Evolutionary conservation across 2,797 vertebrate species (phyloP).

Genomic region (Melanotaenia parkinsoni): DNA sequence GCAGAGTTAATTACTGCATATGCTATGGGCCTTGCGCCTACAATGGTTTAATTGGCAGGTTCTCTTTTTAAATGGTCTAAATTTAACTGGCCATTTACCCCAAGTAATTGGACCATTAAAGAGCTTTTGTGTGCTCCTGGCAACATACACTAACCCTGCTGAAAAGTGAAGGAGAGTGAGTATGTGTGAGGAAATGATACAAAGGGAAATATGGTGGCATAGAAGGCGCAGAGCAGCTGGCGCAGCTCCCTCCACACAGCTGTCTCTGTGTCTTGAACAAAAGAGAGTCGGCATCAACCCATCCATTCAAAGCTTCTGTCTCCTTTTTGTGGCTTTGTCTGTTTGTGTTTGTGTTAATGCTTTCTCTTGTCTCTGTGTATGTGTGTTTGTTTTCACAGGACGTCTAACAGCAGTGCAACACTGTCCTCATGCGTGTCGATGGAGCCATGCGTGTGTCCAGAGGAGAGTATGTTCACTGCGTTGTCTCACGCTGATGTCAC

Average conservation of each 20-base stretch:
- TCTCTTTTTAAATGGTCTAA: conserved; percentile 72
- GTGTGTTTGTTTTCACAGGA: conserved; percentile 75
- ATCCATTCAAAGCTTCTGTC: conserved; percentile 44
- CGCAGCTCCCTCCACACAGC: conserved; percentile 36
- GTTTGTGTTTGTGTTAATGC: conserved; percentile 19
- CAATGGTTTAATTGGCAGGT: conserved; percentile 74
- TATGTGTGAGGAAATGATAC: conserved; percentile 32
- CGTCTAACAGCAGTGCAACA: conserved; percentile 91
- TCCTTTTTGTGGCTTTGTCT: conserved; percentile 46
- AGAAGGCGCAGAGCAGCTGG: conserved; percentile 48
- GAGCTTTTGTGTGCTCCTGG: conserved; percentile 64
- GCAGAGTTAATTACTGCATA: conserved; percentile 60
- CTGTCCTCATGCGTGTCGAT: conserved; percentile 91
- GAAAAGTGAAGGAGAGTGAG: conserved; percentile 36
- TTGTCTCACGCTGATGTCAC: conserved; percentile 94
- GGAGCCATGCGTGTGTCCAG: conserved; percentile 93
- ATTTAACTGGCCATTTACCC: conserved; percentile 74
- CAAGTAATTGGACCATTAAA: conserved; percentile 73
- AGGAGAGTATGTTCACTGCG: conserved; percentile 93
- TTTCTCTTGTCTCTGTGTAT: conserved; percentile 2
- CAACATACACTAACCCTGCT: conserved; percentile 54
- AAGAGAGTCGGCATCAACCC: conserved; percentile 29
- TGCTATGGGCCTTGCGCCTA: conserved; percentile 62
- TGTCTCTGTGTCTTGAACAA: conserved; percentile 44
- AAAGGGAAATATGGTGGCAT: conserved; percentile 35